Base-by-base conservation (phyloP, 2,113 vertebrate genomes). In the Elachura formosa region DNA sequence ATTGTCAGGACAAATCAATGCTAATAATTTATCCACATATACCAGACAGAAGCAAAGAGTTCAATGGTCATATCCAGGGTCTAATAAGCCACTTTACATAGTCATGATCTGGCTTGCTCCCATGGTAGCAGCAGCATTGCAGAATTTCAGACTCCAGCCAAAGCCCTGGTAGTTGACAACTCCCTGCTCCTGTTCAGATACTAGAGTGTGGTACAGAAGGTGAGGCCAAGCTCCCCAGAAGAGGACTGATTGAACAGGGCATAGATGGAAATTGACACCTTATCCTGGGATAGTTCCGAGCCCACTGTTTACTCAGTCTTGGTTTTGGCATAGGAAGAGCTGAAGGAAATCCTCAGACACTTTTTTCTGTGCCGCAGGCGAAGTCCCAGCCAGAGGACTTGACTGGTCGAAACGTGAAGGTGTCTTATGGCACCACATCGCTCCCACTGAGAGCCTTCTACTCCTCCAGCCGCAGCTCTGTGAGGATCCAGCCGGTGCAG, bases 391-490 rank as follows among this genome's bases (percentile, higher is more conserved):
- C 10, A 0, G 83, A 91, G 51, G 73, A 72, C 21, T 9, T 6
- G 3, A 63, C 24, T 0, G 1, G 12, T 36, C 36, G 0, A 22
- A 83, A 85, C 1, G 7, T 83, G 69, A 79, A 41, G 11, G 79
- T 94, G 22, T 87, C 92, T 5, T 77, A 96, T 0, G 89, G 92
- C 43, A 72, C 54, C 2, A 91, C 90, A 15, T 68, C 77, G 6
- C 67, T 95, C 51, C 64, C 71, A 0, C 77, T 93, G 72, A 84
- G 28, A 16, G 91, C 94, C 62, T 95, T 87, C 93, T 94, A 93
- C 88, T 96, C 94, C 13, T 89, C 92, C 79, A 97, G 94, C 69
- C 89, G 0, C 54, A 96, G 94, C 69, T 96, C 90, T 7, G 67
- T 97, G 86, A 92, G 77, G 68, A 94, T 97, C 73, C 93, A 91